Percentiles rank a stretch among this genome's conserved stretches.
Conservation (phyloP, 1,140 invertebrate genomes). For the Metaphire vulgaris region DNA sequence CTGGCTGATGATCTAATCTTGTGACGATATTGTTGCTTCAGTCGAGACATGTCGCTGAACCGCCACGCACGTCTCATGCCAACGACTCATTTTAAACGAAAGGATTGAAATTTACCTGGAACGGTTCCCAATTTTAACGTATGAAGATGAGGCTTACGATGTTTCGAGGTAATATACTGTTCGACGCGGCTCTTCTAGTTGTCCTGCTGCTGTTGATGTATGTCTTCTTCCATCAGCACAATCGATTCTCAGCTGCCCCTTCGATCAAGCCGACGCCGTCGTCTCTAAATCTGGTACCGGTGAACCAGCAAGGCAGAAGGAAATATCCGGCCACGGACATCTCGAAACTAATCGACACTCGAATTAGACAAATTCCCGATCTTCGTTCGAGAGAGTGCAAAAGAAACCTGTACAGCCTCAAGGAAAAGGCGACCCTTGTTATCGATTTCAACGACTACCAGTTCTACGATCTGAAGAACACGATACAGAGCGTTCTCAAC, state of each 20-base stretch:
- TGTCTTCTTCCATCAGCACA: not conserved
- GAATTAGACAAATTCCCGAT: not conserved
- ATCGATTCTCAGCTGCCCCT: not conserved
- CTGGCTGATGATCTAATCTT: no score
- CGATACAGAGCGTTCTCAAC: conserved; percentile 13
- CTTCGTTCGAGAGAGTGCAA: not conserved
- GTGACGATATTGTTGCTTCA: no score
- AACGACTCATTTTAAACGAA: not conserved
- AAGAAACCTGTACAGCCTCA: not conserved
- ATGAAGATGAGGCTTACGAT: not conserved
- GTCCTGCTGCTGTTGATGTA: not conserved
- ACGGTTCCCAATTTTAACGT: not conserved
- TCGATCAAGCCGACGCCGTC: not conserved
- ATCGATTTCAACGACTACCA: conserved; percentile 26
- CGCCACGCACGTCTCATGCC: not conserved
- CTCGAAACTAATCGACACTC: not conserved
- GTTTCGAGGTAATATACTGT: not conserved
- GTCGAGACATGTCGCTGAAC: not conserved
- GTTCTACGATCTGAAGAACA: conserved; percentile 25
- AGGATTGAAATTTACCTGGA: not conserved
- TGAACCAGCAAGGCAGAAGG: not conserved
- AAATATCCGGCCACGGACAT: not conserved
- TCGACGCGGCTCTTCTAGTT: not conserved
- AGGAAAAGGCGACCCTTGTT: conserved; percentile 13
- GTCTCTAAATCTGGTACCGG: not conserved